phyloP scores from a whole-genome alignment of 2,797 vertebrate species.

The Taenioides sp. region DNA sequence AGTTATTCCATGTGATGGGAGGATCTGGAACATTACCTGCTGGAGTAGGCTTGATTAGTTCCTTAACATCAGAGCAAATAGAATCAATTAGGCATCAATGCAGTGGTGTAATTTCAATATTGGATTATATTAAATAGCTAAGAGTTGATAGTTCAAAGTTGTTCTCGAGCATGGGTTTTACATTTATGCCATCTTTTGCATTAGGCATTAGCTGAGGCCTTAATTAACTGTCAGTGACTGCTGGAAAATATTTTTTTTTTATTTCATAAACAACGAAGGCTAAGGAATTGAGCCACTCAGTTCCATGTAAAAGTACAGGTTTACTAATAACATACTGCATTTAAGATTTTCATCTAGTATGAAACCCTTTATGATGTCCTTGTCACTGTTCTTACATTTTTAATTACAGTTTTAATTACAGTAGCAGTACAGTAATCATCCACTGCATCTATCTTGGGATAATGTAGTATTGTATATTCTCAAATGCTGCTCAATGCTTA shows the following conservation, averaged over 20 bases:
- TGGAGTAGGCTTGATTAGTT: constrained; percentile 48
- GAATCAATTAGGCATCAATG: constrained; percentile 59
- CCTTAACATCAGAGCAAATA: constrained; percentile 54
- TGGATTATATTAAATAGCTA: constrained; percentile 59
- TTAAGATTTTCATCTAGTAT: not conserved
- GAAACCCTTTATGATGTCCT: not conserved
- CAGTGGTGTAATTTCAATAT: constrained; percentile 57
- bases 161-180: constrained; percentile 36
- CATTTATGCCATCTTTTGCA: constrained; percentile 36
- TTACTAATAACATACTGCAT: not conserved
- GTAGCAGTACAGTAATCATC: not conserved
- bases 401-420: not conserved
- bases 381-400: not conserved
- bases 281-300: not conserved
- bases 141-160: constrained; percentile 29
- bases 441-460: not conserved
- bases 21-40: constrained; percentile 62
- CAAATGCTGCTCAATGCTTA: constrained; percentile 2
- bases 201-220: constrained; percentile 56
- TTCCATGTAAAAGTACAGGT: no score
- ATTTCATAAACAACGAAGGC: not conserved
- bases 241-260: not conserved
- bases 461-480: not conserved
- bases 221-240: constrained; percentile 38
- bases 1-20: constrained; percentile 67